Evolutionary conservation across 1,140 invertebrate genomes (phyloP).

Genomic region (Cryptotermes secundus): DNA sequence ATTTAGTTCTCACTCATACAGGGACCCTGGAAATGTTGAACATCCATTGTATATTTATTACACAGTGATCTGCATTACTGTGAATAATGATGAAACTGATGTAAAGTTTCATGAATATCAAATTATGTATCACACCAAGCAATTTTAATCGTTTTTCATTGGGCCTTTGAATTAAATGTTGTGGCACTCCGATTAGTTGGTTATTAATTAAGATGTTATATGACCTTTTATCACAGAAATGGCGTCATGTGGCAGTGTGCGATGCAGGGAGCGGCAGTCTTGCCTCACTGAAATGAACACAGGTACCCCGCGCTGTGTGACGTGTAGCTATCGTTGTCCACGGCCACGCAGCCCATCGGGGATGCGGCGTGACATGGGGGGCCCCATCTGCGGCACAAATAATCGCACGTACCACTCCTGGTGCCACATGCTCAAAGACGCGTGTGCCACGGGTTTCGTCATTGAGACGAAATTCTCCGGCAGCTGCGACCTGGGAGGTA

Average conservation of each 20-base stretch:
- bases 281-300: constrained; percentile 72
- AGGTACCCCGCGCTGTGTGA: constrained; percentile 73
- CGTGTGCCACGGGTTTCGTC: constrained; percentile 76
- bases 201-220: no score
- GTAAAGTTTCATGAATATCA: no score
- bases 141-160: no score
- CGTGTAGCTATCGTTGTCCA: constrained; percentile 63
- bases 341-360: constrained; percentile 47
- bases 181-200: no score
- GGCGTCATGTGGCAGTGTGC: constrained; percentile 71
- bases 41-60: no score
- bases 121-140: no score
- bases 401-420: constrained; percentile 81
- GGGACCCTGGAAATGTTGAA: no score
- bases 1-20: no score
- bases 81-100: no score
- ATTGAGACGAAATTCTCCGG: constrained; percentile 75
- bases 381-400: constrained; percentile 75
- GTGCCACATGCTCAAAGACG: constrained; percentile 83
- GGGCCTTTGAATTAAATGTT: no score
- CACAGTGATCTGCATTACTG: no score
- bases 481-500: constrained; percentile 52
- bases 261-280: constrained; percentile 70
- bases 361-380: constrained; percentile 31
- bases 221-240: constrained; percentile 34